Base-by-base conservation (phyloP, 2,888 invertebrate genomes). In the Ophion ellenae region DNA sequence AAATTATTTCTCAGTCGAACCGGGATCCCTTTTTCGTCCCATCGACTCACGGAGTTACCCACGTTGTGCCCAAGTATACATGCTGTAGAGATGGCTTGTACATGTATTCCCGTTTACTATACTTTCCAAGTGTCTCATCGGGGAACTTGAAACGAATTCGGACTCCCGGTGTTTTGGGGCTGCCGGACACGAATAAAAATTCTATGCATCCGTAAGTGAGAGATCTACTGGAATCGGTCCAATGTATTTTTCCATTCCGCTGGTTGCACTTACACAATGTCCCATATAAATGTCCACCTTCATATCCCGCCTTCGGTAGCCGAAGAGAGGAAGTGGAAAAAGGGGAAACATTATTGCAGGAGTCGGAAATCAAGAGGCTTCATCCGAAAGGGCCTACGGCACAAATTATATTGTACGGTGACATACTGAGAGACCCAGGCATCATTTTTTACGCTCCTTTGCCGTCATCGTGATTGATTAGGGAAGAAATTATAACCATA, bases 171-270 rank as follows among this genome's bases (percentile, higher is more conserved):
- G 24, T 24, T 32, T 14, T 53, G 24, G 47, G 14, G 24, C 11
- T n/a, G 47, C 81, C 11, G 70, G 74, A 75, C 75, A 70, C 81
- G 78, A 79, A 82, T 78, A 74, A 85, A 75, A 70, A 85, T 82
- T 75, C 85, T 81, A 85, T 82, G 85, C 81, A 85, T 85, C 78
- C 75, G 47, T 70, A 85, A 85, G 81, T 79, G 81, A 84, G 1
- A 47, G 73, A 84, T 77, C 59, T 64, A 78, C 74, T 40, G 69
- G 70, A 66, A 74, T 78, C 66, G 78, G 40, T 78, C 59, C 64
- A 75, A 64, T 74, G 63, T 64, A 59, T 57, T 73, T 84, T 53
- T 53, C 69, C 64, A 28, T 78, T 63, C 59, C 45, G 61, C 70
- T 57, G 63, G 53, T 45, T 64, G 28, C 36, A 28, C 78, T 70